phyloP scores from a whole-genome alignment of 2,113 vertebrate species.

The Colossoma macropomum region DNA sequence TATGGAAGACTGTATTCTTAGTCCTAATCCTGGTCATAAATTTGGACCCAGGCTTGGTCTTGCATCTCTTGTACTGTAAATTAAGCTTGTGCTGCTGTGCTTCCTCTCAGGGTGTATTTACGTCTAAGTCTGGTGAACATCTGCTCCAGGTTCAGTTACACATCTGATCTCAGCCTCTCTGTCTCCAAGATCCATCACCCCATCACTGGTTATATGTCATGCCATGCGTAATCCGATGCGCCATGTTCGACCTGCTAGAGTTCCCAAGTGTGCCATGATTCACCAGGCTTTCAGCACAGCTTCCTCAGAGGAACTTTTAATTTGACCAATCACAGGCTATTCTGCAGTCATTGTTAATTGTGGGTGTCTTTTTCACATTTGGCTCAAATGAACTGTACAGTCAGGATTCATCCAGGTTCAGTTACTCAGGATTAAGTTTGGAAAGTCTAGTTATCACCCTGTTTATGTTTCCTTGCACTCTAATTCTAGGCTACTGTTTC shows the following conservation, averaged over 20 bases:
- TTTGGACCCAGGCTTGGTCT: not conserved
- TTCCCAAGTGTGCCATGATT: constrained; percentile 60
- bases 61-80: not conserved
- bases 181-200: constrained; percentile 70
- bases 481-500: not conserved
- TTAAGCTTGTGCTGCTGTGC: not conserved
- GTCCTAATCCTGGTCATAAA: not conserved
- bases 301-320: not conserved
- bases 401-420: not conserved
- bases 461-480: not conserved
- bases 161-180: constrained; percentile 66
- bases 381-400: not conserved
- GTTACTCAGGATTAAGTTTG: not conserved
- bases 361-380: not conserved
- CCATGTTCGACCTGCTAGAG: constrained; percentile 57
- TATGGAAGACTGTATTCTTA: not conserved
- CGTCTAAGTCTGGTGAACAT: constrained; percentile 60
- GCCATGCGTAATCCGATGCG: constrained; percentile 66
- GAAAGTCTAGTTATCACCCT: not conserved
- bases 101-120: constrained; percentile 23
- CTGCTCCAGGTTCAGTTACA: constrained; percentile 67
- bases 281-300: constrained; percentile 45
- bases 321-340: not conserved
- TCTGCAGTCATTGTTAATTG: not conserved
- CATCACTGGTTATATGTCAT: constrained; percentile 60